These are phyloP conservation scores for Platyscapa corneri DNA, from an alignment of 1,140 invertebrate genomes.

Conservation along the genomic window DNA sequence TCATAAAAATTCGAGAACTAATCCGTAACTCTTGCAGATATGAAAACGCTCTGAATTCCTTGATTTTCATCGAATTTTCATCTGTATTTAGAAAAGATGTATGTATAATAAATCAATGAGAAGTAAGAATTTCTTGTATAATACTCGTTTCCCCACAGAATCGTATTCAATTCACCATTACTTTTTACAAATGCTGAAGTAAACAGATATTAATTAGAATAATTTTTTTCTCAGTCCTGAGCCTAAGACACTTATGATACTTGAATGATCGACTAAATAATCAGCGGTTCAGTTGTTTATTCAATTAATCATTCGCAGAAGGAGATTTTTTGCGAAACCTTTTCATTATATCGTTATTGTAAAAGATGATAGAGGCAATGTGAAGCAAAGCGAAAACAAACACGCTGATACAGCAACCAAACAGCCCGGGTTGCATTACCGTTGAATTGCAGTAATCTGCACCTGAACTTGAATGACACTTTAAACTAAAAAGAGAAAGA, in stretches of 20 bases:
- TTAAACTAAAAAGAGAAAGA: slow-evolving; percentile 14
- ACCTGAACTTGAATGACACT: slow-evolving; percentile 14
- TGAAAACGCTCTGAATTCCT: too few relatives aligned
- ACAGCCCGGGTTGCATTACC: slow-evolving; percentile 12
- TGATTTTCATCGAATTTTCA: too few relatives aligned
- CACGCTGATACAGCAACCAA: not conserved
- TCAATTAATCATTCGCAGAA: not conserved
- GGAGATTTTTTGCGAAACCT: not conserved
- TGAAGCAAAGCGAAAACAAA: not conserved
- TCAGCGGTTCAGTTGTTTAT: not conserved
- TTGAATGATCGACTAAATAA: not conserved
- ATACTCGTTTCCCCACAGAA: too few relatives aligned
- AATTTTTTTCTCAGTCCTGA: not conserved
- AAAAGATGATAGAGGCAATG: not conserved
- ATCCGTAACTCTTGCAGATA: too few relatives aligned
- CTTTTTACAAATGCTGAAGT: too few relatives aligned
- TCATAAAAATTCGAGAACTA: too few relatives aligned
- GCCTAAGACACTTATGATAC: not conserved
- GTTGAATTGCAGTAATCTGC: slow-evolving; percentile 12
- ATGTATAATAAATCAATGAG: too few relatives aligned
- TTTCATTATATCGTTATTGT: slow-evolving; percentile 3
- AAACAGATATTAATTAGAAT: too few relatives aligned
- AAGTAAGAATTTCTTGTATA: too few relatives aligned
- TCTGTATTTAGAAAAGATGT: too few relatives aligned
- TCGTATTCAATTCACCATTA: too few relatives aligned